phyloP scores from a whole-genome alignment of 1,140 invertebrate species.

The Carcinoscorpius rotundicauda region DNA sequence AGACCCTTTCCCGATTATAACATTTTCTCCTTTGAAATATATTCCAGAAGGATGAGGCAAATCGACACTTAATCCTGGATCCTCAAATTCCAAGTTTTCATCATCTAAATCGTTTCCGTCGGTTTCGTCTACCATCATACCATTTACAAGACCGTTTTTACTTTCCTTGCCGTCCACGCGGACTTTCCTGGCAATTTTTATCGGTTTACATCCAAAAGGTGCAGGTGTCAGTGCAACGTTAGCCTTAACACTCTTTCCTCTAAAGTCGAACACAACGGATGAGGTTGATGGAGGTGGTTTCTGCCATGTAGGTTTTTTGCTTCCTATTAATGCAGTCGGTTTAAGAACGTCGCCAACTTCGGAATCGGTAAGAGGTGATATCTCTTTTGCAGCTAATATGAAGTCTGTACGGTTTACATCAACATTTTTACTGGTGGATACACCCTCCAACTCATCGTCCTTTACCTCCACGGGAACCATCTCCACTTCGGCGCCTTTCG shows the following conservation, averaged over 20 bases:
- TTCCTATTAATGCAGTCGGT: too few relatives aligned
- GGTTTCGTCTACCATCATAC: neutral
- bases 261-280: conserved; percentile 18
- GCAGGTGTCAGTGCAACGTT: conserved; percentile 14
- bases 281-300: neutral
- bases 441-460: too few relatives aligned
- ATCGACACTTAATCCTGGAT: neutral
- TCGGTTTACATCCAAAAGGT: conserved; percentile 8
- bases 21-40: neutral
- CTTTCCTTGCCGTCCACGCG: neutral
- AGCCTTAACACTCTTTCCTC: conserved; percentile 15
- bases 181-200: neutral
- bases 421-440: too few relatives aligned
- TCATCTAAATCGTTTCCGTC: neutral
- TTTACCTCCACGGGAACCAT: too few relatives aligned
- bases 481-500: too few relatives aligned
- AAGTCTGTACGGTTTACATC: too few relatives aligned
- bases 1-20: neutral
- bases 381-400: too few relatives aligned
- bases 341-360: too few relatives aligned
- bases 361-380: too few relatives aligned
- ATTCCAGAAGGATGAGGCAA: neutral
- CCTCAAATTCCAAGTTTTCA: neutral
- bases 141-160: neutral
- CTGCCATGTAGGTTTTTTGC: too few relatives aligned